These are phyloP conservation scores for Leptocoma aspasia DNA, from an alignment of 2,113 vertebrate genomes.

Conservation along the genomic window DNA sequence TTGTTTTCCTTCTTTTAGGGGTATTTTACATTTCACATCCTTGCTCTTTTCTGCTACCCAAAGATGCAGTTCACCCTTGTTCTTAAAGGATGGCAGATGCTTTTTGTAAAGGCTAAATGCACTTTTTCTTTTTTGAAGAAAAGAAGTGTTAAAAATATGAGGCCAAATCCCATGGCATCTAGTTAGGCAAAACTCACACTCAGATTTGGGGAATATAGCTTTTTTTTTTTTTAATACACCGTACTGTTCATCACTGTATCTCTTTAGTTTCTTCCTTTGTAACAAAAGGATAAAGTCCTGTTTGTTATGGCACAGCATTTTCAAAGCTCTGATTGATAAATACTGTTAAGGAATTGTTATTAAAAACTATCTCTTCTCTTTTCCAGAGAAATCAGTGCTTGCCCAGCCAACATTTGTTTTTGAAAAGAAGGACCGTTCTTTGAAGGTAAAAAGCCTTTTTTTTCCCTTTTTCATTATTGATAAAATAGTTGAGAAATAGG, in stretches of 20 bases:
- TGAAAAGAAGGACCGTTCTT: constrained; percentile 58
- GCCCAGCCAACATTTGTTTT: constrained; percentile 77
- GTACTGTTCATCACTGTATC: not conserved
- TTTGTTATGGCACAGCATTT: not conserved
- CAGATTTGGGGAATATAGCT: not conserved
- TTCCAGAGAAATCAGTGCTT: constrained; percentile 74
- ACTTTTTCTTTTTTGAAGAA: not conserved
- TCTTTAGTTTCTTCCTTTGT: not conserved
- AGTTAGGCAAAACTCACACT: not conserved
- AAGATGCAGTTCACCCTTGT: not conserved
- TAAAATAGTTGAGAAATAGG: not conserved
- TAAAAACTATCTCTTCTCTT: not conserved
- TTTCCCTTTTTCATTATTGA: not conserved
- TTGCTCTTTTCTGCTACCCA: not conserved
- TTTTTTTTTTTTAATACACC: not conserved
- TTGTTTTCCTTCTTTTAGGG: not conserved
- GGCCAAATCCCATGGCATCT: not conserved
- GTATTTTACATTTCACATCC: not conserved
- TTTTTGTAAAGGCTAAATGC: not conserved
- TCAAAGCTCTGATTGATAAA: not conserved
- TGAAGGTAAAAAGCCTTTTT: constrained; percentile 70
- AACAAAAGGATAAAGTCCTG: not conserved
- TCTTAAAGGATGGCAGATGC: not conserved
- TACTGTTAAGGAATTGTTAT: not conserved
- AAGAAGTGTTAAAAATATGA: not conserved